Evolutionary conservation across 2,888 invertebrate species (phyloP).

Genomic region (Orthonevra nobilis): DNA sequence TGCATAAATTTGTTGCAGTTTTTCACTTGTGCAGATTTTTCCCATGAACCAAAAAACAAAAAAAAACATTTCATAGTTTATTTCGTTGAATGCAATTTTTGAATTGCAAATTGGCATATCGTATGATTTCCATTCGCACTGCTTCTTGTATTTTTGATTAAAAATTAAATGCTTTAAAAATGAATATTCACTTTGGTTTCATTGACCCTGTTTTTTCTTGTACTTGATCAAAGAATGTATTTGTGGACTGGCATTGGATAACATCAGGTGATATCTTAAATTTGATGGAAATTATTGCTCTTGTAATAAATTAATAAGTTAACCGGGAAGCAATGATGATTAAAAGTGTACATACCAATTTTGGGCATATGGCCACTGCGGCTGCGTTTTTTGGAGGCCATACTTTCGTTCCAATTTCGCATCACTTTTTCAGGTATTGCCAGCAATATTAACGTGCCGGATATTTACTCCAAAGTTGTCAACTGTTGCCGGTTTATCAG

Average conservation of each 20-base stretch:
- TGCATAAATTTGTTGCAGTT: conserved; percentile 10
- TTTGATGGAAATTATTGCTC: too few relatives aligned
- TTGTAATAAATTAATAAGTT: too few relatives aligned
- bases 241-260: not conserved
- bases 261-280: too few relatives aligned
- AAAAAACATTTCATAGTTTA: not conserved
- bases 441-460: too few relatives aligned
- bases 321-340: too few relatives aligned
- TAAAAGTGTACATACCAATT: too few relatives aligned
- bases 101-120: conserved; percentile 19
- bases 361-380: too few relatives aligned
- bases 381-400: too few relatives aligned
- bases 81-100: conserved; percentile 15
- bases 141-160: not conserved
- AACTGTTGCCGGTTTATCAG: too few relatives aligned
- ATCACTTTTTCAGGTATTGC: too few relatives aligned
- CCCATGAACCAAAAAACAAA: not conserved
- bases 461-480: too few relatives aligned
- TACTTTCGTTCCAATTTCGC: too few relatives aligned
- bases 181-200: conserved; percentile 19
- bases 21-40: not conserved
- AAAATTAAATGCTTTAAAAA: not conserved
- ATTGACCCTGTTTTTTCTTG: conserved; percentile 5
- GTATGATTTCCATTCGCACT: not conserved
- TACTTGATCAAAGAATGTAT: not conserved